Conservation (phyloP, 2,797 vertebrate genomes). For the Sphaeramia orbicularis region DNA sequence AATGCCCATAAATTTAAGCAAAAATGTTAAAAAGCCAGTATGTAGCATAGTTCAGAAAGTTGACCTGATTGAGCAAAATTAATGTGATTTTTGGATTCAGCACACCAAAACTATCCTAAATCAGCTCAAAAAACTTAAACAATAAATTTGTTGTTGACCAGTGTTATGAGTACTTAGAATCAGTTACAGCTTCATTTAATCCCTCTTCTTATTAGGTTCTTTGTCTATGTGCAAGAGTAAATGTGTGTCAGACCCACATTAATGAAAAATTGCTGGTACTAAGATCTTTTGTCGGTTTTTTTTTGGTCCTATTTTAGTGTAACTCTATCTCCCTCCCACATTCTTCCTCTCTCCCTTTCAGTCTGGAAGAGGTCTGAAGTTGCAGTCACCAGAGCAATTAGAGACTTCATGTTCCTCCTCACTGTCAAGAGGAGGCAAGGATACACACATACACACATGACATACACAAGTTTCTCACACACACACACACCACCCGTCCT, state of each 20-base stretch:
- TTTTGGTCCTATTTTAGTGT: slow-evolving; percentile 23
- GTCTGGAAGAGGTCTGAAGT: slow-evolving; percentile 66
- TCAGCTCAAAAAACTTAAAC: too few relatives aligned
- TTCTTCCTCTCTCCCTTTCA: slow-evolving; percentile 48
- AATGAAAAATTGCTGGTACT: slow-evolving; percentile 13
- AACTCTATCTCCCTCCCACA: not conserved
- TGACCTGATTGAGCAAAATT: too few relatives aligned
- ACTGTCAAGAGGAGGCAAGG: slow-evolving; percentile 66
- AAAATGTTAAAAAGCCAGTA: too few relatives aligned
- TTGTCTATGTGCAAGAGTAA: not conserved
- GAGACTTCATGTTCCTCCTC: slow-evolving; percentile 75
- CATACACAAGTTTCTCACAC: slow-evolving; percentile 3
- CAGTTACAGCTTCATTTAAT: slow-evolving; percentile 24
- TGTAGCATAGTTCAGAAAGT: too few relatives aligned
- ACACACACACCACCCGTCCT: slow-evolving; percentile 41
- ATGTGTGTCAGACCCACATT: not conserved
- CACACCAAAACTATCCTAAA: too few relatives aligned
- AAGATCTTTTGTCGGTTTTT: slow-evolving; percentile 50
- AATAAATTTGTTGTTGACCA: too few relatives aligned
- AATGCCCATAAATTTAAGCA: too few relatives aligned
- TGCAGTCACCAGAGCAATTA: slow-evolving; percentile 79
- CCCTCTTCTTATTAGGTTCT: not conserved
- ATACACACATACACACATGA: slow-evolving; percentile 34
- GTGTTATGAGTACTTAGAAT: too few relatives aligned
- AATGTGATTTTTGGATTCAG: too few relatives aligned